These are phyloP conservation scores for Ictidomys tridecemlineatus DNA, from an alignment of 2,113 vertebrate species.

Conservation along the genomic window DNA sequence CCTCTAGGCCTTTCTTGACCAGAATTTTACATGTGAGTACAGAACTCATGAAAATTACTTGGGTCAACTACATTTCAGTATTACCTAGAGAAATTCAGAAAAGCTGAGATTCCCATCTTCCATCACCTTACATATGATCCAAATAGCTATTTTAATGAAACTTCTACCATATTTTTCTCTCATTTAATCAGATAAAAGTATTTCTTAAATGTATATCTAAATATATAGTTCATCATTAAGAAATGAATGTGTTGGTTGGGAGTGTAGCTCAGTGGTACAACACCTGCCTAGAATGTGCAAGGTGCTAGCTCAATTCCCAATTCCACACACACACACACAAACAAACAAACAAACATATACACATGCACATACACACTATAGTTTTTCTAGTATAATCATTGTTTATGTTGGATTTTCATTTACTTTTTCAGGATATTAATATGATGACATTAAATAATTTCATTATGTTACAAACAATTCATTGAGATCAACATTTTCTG, in stretches of 20 bases:
- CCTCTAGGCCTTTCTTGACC: neutral
- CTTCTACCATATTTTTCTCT: neutral
- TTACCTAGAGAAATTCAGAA: neutral
- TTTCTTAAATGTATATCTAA: slow-evolving; percentile 26
- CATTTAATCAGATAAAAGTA: slow-evolving; percentile 46
- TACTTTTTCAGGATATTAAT: neutral
- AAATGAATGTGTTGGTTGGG: neutral
- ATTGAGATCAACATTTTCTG: neutral
- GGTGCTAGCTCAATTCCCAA: neutral
- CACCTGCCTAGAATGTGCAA: neutral
- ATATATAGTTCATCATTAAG: neutral
- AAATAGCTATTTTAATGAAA: slow-evolving; percentile 52
- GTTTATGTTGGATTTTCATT: neutral
- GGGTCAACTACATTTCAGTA: neutral
- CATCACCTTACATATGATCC: neutral
- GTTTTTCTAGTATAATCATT: neutral
- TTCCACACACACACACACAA: neutral
- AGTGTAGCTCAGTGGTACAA: neutral
- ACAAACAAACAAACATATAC: neutral
- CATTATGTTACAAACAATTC: neutral
- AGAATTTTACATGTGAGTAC: neutral
- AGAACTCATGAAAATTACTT: neutral
- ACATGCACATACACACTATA: neutral
- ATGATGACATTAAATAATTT: slow-evolving; percentile 27
- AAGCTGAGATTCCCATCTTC: neutral